Base-by-base conservation (phyloP, 2,888 invertebrate genomes). In the Torymus auratus region DNA sequence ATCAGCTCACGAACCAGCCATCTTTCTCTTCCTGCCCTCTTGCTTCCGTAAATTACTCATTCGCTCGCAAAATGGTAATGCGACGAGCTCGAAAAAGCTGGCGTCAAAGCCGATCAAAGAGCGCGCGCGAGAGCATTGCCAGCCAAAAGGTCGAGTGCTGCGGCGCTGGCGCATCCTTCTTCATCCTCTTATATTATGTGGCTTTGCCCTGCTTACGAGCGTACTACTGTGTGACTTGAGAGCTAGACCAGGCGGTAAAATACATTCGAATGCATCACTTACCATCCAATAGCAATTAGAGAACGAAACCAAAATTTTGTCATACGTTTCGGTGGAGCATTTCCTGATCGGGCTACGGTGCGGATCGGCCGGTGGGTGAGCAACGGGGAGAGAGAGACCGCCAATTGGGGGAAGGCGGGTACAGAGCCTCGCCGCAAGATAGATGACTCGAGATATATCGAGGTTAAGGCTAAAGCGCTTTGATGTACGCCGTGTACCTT, bases 391-490 rank as follows among this genome's bases (percentile, higher is more conserved):
- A n/a, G 61, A 71, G 53, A 65, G 52, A 62, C 20, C 71, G 62
- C 17, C 75, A 74, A 75, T 80, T 15, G 58, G 10, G n/a, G 7
- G 28, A 41, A 41, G 5, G 7, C 7, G 7, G 41, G 41, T 41
- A n/a, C n/a, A 23, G 12, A 17, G 10, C 52, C 56, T 41, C 58
- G 13, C 17, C 61, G 15, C 76, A 72, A 76, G 67, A 68, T 73
- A 53, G 77, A 81, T 81, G 58, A 53, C 55, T 73, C 53, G 69
- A 78, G 58, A 70, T 75, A 62, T 55, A 82, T 82, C 68, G 78
- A 78, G 81, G 78, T 82, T 78, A 78, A 78, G 77, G 68, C 72
- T 80, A 80, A 77, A 80, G 71, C 20, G 62, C 76, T 77, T 81
- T 73, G 77, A 81, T 73, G 52, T 69, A 69, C 62, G 64, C 70